Percentiles rank a stretch among this genome's conserved stretches.
phyloP scores from a whole-genome alignment of 2,113 vertebrate genomes.

The Pogonocichla stellata region DNA sequence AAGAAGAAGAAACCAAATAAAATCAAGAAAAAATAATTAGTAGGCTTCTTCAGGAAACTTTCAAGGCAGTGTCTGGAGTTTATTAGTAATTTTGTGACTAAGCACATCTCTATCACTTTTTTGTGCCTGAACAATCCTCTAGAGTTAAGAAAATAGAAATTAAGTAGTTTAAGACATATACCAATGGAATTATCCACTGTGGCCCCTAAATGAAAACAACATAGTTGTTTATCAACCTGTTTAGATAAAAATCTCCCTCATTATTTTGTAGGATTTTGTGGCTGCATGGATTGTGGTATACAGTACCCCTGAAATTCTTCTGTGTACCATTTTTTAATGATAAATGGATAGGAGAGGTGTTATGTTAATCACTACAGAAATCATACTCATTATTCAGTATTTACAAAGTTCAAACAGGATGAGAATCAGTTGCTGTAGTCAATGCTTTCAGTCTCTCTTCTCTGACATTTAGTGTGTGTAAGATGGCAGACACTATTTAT shows the following conservation, averaged over 20 bases:
- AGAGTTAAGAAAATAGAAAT: neutral
- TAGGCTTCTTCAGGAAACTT: neutral
- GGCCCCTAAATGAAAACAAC: neutral
- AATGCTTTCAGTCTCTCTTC: neutral
- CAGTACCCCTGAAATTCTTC: neutral
- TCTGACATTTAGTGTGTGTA: rapidly evolving
- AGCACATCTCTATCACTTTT: neutral
- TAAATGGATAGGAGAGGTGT: neutral
- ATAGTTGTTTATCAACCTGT: neutral
- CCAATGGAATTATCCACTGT: neutral
- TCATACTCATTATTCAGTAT: neutral
- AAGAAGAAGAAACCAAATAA: neutral
- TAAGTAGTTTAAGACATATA: neutral
- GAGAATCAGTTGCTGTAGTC: neutral
- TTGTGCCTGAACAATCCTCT: neutral
- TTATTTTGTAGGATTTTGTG: neutral
- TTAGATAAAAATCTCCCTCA: neutral
- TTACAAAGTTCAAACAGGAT: neutral
- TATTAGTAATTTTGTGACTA: neutral
- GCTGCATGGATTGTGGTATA: neutral
- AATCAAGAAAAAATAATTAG: neutral
- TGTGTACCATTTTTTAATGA: neutral
- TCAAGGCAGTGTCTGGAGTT: neutral
- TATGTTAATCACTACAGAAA: neutral
- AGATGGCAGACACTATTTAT: neutral